Conservation (phyloP, 2,113 vertebrate genomes). For the Hyperoodon ampullatus region DNA sequence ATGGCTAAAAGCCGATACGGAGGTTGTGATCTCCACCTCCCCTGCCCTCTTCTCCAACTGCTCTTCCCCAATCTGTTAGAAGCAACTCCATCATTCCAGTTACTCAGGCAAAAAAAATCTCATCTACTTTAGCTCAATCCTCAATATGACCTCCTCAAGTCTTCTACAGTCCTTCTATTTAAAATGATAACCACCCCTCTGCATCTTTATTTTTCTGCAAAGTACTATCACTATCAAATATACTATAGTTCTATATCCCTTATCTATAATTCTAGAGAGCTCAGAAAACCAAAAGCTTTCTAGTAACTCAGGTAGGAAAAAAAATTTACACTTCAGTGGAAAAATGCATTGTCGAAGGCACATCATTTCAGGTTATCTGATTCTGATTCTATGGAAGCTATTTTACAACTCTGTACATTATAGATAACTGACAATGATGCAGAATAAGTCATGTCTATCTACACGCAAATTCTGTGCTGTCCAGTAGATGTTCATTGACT, state of each 20-base stretch:
- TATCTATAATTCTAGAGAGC: background rate
- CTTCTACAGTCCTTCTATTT: background rate
- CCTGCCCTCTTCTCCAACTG: background rate
- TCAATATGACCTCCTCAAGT: background rate
- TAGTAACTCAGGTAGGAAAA: background rate
- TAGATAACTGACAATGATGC: background rate
- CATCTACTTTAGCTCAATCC: background rate
- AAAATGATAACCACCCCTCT: background rate
- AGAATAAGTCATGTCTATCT: background rate
- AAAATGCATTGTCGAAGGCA: background rate
- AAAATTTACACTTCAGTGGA: background rate
- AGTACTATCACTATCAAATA: background rate
- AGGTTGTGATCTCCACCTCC: background rate
- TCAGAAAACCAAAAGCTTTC: conserved; percentile 7
- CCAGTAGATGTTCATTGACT: background rate
- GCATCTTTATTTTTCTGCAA: background rate
- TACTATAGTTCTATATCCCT: background rate
- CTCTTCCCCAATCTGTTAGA: background rate
- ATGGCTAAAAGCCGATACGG: background rate
- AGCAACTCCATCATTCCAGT: background rate
- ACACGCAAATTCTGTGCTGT: background rate
- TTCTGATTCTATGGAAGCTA: background rate
- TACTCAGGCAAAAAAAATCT: background rate
- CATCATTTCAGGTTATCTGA: background rate
- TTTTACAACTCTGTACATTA: background rate